A percentile compares a stretch with the other conserved stretches of the same genome.
Conservation (phyloP, 2,888 invertebrate genomes). For the Xestia sexstrigata region DNA sequence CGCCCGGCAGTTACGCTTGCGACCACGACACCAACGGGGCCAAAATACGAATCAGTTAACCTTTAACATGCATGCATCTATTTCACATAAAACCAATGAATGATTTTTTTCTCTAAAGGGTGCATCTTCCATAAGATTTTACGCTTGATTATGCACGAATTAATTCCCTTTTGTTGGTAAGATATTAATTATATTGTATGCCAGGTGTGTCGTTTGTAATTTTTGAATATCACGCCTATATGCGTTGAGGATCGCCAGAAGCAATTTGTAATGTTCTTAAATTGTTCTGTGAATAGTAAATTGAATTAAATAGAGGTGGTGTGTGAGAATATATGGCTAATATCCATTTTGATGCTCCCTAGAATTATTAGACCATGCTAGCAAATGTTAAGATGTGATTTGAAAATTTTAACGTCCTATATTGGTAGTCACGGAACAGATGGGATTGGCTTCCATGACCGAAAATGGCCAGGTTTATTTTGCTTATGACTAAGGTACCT, state of each 20-base stretch:
- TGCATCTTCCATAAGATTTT: constrained; percentile 67
- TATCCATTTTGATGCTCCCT: not conserved
- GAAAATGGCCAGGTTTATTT: not conserved
- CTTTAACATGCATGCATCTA: constrained; percentile 10
- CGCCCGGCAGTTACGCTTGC: too few species aligned
- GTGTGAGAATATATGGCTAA: constrained; percentile 37
- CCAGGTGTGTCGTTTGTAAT: constrained; percentile 61
- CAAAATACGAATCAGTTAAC: not conserved
- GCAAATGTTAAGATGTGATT: not conserved
- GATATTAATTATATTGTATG: constrained; percentile 74
- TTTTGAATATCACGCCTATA: constrained; percentile 74
- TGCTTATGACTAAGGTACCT: too few species aligned
- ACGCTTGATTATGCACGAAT: constrained; percentile 78
- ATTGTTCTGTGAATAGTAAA: constrained; percentile 4
- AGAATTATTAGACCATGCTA: too few species aligned
- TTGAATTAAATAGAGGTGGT: constrained; percentile 21
- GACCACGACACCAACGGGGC: too few species aligned
- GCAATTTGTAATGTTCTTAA: constrained; percentile 58
- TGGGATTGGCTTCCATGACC: not conserved
- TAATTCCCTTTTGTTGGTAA: constrained; percentile 52
- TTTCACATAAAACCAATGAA: constrained; percentile 34
- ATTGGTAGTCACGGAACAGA: not conserved
- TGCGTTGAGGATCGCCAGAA: constrained; percentile 57
- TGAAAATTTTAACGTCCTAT: not conserved
- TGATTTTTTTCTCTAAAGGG: constrained; percentile 41